These are phyloP conservation scores for Otolemur garnettii DNA, from an alignment of 2,113 vertebrate species.

Conservation along the genomic window DNA sequence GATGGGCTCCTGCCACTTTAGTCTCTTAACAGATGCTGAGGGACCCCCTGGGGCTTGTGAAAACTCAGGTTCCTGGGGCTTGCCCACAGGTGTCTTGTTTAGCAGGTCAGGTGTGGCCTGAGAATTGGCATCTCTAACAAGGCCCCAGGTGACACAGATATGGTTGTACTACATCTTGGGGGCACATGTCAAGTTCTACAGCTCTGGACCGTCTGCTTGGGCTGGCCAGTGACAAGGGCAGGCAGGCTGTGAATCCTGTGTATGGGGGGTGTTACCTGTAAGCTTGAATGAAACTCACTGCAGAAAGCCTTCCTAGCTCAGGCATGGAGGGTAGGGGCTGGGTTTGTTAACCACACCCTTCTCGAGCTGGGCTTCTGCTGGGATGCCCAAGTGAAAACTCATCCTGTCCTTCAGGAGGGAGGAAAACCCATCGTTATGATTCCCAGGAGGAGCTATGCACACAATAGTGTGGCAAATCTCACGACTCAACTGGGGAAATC, in stretches of 20 bases:
- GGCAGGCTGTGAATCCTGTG: not conserved
- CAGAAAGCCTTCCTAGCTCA: not conserved
- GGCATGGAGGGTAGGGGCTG: not conserved
- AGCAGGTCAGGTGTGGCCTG: not conserved
- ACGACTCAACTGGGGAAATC: not conserved
- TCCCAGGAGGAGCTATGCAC: not conserved
- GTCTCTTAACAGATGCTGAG: not conserved
- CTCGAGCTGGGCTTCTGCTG: not conserved
- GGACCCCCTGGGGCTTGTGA: not conserved
- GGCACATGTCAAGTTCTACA: no score
- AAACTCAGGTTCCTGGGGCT: not conserved
- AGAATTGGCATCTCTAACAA: not conserved
- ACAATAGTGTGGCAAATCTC: not conserved
- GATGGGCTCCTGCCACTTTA: not conserved
- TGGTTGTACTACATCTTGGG: no score
- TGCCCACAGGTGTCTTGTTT: not conserved
- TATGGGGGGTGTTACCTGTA: not conserved
- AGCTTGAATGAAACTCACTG: not conserved
- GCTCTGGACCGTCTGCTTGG: not conserved
- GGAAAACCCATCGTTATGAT: not conserved
- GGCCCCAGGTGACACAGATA: not conserved
- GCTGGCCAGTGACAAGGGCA: not conserved
- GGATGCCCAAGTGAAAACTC: not conserved
- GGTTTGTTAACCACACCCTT: not conserved
- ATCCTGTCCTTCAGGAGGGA: not conserved